Conservation (phyloP, 30 jellyfish, hydroid and myxozoan genomes). For the Aurelia sp. region DNA sequence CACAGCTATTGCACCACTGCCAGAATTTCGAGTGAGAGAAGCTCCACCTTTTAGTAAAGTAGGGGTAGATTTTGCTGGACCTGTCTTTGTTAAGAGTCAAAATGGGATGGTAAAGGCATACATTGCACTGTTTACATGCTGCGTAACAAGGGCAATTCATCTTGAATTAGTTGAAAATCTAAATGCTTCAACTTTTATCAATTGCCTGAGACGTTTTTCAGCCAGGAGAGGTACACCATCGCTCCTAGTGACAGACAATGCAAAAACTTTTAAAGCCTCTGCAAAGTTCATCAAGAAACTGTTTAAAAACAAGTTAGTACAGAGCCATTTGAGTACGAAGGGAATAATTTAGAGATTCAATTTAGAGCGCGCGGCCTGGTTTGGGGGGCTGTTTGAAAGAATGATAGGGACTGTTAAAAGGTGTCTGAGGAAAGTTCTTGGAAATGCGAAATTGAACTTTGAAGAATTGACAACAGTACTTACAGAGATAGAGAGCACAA, state of each 20-base stretch:
- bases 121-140: slow-evolving; percentile 20
- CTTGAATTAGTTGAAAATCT: slow-evolving; percentile 13
- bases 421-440: no score
- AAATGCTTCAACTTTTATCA: slow-evolving; percentile 7
- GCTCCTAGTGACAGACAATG: slow-evolving; percentile 41
- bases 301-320: no score
- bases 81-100: background rate
- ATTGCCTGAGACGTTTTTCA: no score
- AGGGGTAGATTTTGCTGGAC: slow-evolving; percentile 17
- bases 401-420: no score
- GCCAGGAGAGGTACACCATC: slow-evolving; percentile 52
- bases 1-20: slow-evolving; percentile 31
- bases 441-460: no score
- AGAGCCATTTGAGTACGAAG: no score
- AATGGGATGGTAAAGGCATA: background rate
- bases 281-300: slow-evolving; percentile 1
- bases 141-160: slow-evolving; percentile 34
- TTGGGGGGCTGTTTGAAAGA: no score
- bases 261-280: slow-evolving; percentile 53
- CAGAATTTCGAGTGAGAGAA: slow-evolving; percentile 43
- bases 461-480: no score
- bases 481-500: no score
- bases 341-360: no score
- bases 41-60: slow-evolving; percentile 10
- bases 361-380: no score